Evolutionary conservation across 2,797 vertebrate genomes (phyloP), one percentile per base, ranked within the genome.

Genomic region (Sebastes umbrosus): DNA sequence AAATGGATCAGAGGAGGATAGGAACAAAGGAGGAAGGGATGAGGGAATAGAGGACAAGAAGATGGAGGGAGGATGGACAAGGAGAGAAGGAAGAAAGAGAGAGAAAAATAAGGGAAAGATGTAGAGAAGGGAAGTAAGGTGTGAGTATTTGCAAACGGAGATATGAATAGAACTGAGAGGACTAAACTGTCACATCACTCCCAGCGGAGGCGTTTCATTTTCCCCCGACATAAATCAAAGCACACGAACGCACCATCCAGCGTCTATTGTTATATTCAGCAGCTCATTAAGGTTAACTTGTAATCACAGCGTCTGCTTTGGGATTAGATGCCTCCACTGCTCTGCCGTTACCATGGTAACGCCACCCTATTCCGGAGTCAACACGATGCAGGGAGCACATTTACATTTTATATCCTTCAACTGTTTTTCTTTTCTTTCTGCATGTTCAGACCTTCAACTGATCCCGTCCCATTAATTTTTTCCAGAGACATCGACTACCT

Each of bases 321-420:
- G 24, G 57, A 24, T 25, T 5, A 55, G 52, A 54, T 16, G 11
- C 54, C 13, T 31, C 24, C 9, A 3, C 58, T 25, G 52, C 78
- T 68, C 43, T 14, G 54, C 2, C 9, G 90, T 91, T 80, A 62
- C 87, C 77, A 67, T 64, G 68, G 87, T 10, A 73, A 90, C 82
- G 11, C 0, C n/a, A 50, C 27, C 22, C 64, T 20, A 27, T 46
- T n/a, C 20, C 62, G 12, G 13, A 68, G 67, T 68, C 63, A 24
- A 57, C 18, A 1, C 13, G 50, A 69, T 27, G 50, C 29, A 59
- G 52, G 25, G n/a, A 25, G 4, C 13, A 24, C 14, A 7, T 77
- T 29, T 24, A 4, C 27, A 29, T 22, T 69, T 6, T 2, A 1
- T 22, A 31, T 14, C 39, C 20, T 27, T 12, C 12, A 39, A 52